Evolutionary conservation across 2,888 invertebrate species (phyloP).

Genomic region (Drosophila tripunctata): DNA sequence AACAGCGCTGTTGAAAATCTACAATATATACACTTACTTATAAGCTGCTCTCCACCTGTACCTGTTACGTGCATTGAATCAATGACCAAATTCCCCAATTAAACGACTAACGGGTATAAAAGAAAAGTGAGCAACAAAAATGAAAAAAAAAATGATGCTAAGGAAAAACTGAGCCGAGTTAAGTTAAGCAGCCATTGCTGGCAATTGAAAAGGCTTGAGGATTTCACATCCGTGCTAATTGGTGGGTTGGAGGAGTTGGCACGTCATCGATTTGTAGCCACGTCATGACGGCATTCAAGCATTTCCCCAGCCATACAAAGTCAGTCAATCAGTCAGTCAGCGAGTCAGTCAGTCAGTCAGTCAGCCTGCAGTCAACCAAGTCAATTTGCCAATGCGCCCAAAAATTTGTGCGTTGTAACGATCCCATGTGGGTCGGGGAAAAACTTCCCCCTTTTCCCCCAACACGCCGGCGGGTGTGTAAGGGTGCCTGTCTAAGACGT

Average conservation of each 20-base stretch:
- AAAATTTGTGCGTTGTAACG: conserved; percentile 72
- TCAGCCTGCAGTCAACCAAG: conserved; percentile 47
- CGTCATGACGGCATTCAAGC: conserved; percentile 60
- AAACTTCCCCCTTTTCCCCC: background rate
- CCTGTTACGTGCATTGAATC: no score
- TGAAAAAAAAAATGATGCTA: background rate
- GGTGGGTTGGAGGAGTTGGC: conserved; percentile 27
- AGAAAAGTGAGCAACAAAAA: background rate
- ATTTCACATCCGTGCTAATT: conserved; percentile 37
- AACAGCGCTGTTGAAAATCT: no score
- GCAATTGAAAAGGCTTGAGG: conserved; percentile 43
- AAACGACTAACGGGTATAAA: background rate
- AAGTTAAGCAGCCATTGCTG: conserved; percentile 9
- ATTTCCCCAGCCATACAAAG: conserved; percentile 10
- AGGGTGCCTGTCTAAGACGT: conserved; percentile 67
- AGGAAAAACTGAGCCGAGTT: background rate
- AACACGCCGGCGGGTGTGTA: background rate
- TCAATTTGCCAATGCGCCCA: conserved; percentile 70
- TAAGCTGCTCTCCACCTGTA: no score
- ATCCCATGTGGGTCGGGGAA: conserved; percentile 27
- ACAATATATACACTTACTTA: no score
- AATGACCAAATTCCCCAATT: no score
- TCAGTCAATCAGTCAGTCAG: background rate
- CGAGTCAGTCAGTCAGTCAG: conserved; percentile 13
- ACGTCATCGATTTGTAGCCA: conserved; percentile 75